Evolutionary conservation across 2,113 vertebrate genomes (phyloP).

Genomic region (Hemibagrus wyckioides): DNA sequence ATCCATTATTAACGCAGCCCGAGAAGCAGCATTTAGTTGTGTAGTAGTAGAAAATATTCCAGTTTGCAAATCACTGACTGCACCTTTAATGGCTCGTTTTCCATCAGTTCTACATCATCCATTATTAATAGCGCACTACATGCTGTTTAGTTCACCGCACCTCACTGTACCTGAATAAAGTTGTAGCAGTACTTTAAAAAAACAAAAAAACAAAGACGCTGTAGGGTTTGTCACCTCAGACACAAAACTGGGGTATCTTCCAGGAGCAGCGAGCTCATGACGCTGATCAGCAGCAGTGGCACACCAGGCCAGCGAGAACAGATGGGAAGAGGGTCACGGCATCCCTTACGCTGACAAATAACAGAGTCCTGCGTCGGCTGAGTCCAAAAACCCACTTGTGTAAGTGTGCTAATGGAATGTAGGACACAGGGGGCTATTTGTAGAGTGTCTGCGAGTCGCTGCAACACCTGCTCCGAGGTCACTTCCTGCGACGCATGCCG

Average conservation of each 20-base stretch:
- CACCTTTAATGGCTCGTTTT: background rate
- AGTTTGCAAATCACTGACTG: no score
- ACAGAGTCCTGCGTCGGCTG: background rate
- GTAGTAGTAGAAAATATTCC: no score
- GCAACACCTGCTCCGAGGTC: slow-evolving; percentile 32
- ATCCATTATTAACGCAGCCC: background rate
- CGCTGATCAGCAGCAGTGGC: background rate
- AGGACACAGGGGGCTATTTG: slow-evolving; percentile 46
- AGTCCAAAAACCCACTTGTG: slow-evolving; percentile 22
- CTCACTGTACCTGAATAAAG: background rate
- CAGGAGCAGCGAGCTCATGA: background rate
- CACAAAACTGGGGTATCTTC: background rate
- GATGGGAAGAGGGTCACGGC: slow-evolving; percentile 32
- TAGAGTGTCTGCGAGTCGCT: slow-evolving; percentile 23
- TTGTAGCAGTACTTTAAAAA: background rate
- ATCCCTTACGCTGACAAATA: slow-evolving; percentile 28
- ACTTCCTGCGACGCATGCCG: background rate
- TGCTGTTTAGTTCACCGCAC: background rate
- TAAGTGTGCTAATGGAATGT: slow-evolving; percentile 48
- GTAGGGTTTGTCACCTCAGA: background rate
- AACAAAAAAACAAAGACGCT: background rate
- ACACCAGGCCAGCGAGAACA: slow-evolving; percentile 28
- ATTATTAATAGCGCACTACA: background rate
- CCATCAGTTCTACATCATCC: background rate
- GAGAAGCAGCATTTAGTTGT: no score